Percentiles rank a stretch among this genome's conserved stretches.
phyloP scores from a whole-genome alignment of 2,113 vertebrate genomes.

The Lepus americanus region DNA sequence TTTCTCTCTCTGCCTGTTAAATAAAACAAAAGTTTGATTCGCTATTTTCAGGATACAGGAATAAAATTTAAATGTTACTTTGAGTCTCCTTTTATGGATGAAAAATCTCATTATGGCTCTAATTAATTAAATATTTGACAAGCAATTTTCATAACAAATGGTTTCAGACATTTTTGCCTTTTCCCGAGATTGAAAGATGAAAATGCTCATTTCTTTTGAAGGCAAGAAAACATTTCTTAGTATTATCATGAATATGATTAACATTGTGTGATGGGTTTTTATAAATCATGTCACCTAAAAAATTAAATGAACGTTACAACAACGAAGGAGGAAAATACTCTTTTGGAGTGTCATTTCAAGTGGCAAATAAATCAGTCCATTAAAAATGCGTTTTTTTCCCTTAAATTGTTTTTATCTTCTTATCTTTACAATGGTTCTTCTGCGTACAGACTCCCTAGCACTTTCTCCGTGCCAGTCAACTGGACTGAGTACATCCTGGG shows the following conservation, averaged over 20 bases:
- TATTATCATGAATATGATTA: slow-evolving; percentile 57
- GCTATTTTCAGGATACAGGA: slow-evolving; percentile 49
- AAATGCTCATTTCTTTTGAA: slow-evolving; percentile 58
- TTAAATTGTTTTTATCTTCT: slow-evolving; percentile 46
- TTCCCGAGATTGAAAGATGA: slow-evolving; percentile 66
- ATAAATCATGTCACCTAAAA: slow-evolving; percentile 67
- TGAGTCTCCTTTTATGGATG: slow-evolving; percentile 59
- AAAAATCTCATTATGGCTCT: slow-evolving; percentile 61
- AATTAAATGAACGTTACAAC: slow-evolving; percentile 50
- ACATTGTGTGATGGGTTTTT: slow-evolving; percentile 43
- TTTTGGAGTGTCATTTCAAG: slow-evolving; percentile 46
- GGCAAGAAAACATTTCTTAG: slow-evolving; percentile 55
- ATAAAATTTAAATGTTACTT: slow-evolving; percentile 53
- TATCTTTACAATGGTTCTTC: slow-evolving; percentile 32
- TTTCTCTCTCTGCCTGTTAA: too few relatives aligned
- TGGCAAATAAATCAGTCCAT: slow-evolving; percentile 42
- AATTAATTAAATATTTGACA: slow-evolving; percentile 64
- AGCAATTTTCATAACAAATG: slow-evolving; percentile 60
- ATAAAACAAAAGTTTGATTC: neutral
- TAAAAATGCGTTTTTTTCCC: neutral
- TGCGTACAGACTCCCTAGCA: neutral
- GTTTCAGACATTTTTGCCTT: slow-evolving; percentile 62
- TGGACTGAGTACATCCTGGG: neutral
- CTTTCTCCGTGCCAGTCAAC: neutral
- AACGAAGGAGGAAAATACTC: slow-evolving; percentile 45